These are phyloP conservation scores for Marmota flaviventris DNA, from an alignment of 2,113 vertebrate genomes.

Conservation along the genomic window DNA sequence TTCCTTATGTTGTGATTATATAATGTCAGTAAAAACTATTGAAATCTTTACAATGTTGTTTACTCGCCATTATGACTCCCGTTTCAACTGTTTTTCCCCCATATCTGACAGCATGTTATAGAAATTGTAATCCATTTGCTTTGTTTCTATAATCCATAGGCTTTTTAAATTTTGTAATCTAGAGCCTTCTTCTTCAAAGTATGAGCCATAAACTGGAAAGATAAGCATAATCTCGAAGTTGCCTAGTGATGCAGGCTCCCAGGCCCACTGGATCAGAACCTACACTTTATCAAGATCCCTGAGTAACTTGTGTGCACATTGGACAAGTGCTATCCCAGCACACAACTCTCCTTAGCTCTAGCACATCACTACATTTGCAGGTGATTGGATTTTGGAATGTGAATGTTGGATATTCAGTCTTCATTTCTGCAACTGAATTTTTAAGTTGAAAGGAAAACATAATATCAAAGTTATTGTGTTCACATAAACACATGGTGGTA, in stretches of 20 bases:
- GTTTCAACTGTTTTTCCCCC: not conserved
- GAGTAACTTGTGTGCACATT: no score
- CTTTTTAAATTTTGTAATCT: not conserved
- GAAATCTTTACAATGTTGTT: not conserved
- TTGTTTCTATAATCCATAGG: not conserved
- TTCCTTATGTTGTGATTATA: not conserved
- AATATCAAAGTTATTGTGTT: not conserved
- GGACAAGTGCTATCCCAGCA: not conserved
- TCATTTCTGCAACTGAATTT: not conserved
- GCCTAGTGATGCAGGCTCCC: not conserved
- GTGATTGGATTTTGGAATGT: not conserved
- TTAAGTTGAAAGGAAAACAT: conserved; percentile 13
- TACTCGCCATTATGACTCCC: not conserved
- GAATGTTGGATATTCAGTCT: not conserved
- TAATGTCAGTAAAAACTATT: not conserved
- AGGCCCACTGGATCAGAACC: not conserved
- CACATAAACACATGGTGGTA: not conserved
- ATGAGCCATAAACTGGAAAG: not conserved
- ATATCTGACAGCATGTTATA: not conserved
- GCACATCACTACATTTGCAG: not conserved
- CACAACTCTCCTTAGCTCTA: not conserved
- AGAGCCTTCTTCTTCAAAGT: not conserved
- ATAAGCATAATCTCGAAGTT: not conserved
- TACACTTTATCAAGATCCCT: not conserved
- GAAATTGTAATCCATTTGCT: conserved; percentile 6